Evolutionary conservation across 2,797 vertebrate species (phyloP).

Genomic region (Takifugu ocellatus): DNA sequence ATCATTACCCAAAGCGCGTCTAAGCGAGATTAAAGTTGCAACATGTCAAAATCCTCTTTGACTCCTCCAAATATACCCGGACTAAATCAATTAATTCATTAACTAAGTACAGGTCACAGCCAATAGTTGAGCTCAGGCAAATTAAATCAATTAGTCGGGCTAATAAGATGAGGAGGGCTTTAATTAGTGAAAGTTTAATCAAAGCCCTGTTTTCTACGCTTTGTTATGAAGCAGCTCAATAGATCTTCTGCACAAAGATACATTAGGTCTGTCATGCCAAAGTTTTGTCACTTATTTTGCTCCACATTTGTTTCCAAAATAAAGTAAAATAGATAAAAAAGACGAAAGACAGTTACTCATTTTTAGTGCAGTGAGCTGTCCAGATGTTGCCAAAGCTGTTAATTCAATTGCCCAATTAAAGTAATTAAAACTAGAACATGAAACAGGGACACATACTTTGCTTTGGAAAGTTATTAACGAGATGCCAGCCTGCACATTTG

Average conservation of each 20-base stretch:
- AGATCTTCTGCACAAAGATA: conserved; percentile 48
- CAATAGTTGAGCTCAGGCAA: conserved; percentile 74
- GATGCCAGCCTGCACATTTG: not conserved
- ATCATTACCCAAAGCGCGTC: conserved; percentile 29
- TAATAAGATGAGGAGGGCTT: conserved; percentile 89
- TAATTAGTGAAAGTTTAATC: conserved; percentile 98
- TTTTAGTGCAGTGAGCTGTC: conserved; percentile 27
- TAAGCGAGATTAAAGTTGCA: conserved; percentile 69
- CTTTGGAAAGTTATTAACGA: conserved; percentile 47
- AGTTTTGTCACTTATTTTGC: conserved; percentile 22
- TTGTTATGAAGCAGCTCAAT: conserved; percentile 72
- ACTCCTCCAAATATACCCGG: conserved; percentile 63
- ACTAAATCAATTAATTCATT: conserved; percentile 81
- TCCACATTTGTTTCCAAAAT: conserved; percentile 11
- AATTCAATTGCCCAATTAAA: conserved; percentile 55
- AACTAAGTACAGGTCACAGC: conserved; percentile 80
- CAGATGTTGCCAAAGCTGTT: conserved; percentile 33
- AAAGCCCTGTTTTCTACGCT: conserved; percentile 69
- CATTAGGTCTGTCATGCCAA: conserved; percentile 36
- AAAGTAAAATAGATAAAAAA: conserved; percentile 34
- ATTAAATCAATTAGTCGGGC: conserved; percentile 95
- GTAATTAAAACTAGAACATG: conserved; percentile 52
- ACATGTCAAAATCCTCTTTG: conserved; percentile 74
- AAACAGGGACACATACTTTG: conserved; percentile 44
- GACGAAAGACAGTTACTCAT: conserved; percentile 29